These are phyloP conservation scores for Epirrhoe tristata DNA, from an alignment of 2,888 invertebrate genomes.

Conservation along the genomic window DNA sequence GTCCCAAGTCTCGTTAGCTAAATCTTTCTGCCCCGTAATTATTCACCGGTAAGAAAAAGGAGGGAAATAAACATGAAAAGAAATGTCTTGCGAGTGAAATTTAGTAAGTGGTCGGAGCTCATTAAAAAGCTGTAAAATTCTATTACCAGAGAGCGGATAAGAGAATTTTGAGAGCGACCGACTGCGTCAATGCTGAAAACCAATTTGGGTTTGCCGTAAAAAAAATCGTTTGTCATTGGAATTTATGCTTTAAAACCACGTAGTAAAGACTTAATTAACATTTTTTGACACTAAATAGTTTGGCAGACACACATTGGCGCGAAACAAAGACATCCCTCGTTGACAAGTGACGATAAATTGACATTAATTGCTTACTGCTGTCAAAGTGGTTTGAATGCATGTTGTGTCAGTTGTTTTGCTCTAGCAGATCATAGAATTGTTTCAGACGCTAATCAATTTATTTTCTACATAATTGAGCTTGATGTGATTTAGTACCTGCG, in stretches of 20 bases:
- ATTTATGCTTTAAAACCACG: conserved; percentile 50
- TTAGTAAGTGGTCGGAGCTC: conserved; percentile 78
- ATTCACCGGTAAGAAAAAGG: conserved; percentile 70
- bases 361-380: conserved; percentile 77
- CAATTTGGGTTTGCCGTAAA: conserved; percentile 38
- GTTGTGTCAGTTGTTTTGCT: conserved; percentile 56
- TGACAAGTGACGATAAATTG: conserved; percentile 80
- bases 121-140: conserved; percentile 83
- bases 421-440: conserved; percentile 54
- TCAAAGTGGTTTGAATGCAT: conserved; percentile 58
- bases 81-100: conserved; percentile 71
- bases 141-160: conserved; percentile 71
- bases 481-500: conserved; percentile 63
- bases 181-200: conserved; percentile 44
- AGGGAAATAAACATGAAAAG: conserved; percentile 76
- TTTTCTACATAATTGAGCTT: conserved; percentile 61
- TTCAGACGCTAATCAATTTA: conserved; percentile 72
- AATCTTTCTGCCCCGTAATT: conserved; percentile 79
- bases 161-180: conserved; percentile 56
- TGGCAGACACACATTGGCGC: conserved; percentile 59
- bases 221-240: conserved; percentile 43
- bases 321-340: conserved; percentile 68
- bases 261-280: conserved; percentile 47
- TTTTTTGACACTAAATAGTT: conserved; percentile 45
- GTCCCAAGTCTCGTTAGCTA: conserved; percentile 80